phyloP scores from a whole-genome alignment of 2,888 invertebrate genomes.

The Nomada fucata region DNA sequence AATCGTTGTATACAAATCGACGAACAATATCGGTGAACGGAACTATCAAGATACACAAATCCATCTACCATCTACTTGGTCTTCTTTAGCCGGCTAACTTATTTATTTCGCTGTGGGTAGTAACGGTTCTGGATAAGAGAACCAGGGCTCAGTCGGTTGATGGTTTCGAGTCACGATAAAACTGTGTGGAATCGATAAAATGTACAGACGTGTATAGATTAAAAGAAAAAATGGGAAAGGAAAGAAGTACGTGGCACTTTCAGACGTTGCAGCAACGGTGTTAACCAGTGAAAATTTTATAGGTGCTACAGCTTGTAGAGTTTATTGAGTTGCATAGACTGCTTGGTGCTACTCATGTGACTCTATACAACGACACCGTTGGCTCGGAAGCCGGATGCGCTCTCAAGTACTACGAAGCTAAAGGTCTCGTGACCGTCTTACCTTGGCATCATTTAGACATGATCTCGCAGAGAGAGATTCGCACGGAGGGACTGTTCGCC shows the following conservation, averaged over 20 bases:
- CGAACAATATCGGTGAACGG: neutral
- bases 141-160: neutral
- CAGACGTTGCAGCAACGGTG: neutral
- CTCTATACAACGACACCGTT: conserved; percentile 95
- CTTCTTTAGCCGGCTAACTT: neutral
- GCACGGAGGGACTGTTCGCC: conserved; percentile 96
- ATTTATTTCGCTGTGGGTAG: conserved; percentile 8
- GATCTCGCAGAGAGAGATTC: conserved; percentile 94
- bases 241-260: neutral
- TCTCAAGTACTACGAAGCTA: conserved; percentile 88
- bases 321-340: conserved; percentile 95
- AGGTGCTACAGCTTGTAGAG: conserved; percentile 93
- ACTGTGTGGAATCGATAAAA: conserved; percentile 1
- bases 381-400: conserved; percentile 92
- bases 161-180: conserved; percentile 15
- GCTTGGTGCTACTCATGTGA: conserved; percentile 94
- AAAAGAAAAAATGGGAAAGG: neutral
- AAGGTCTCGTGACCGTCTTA: conserved; percentile 89
- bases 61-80: neutral
- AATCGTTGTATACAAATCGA: neutral
- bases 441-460: conserved; percentile 93
- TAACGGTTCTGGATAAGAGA: conserved; percentile 23
- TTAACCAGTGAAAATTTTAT: conserved; percentile 44
- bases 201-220: neutral
- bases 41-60: neutral